Evolutionary conservation across 2,888 invertebrate genomes (phyloP).

Genomic region (Eupithecia centaureata): DNA sequence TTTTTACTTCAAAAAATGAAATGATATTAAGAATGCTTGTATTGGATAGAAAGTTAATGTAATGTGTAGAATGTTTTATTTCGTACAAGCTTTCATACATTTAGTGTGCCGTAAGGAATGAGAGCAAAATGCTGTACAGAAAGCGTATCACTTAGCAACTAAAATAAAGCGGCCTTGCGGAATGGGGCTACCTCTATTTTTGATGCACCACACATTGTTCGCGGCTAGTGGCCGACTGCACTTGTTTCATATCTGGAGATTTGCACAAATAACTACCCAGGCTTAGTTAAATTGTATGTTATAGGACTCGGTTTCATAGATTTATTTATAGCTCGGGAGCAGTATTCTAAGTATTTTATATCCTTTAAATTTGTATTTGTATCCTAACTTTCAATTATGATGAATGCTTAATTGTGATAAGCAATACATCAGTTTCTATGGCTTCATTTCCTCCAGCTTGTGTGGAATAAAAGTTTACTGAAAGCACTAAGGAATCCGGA

Average conservation of each 20-base stretch:
- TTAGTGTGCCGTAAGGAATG: not conserved
- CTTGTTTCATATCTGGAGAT: constrained; percentile 14
- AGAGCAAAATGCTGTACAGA: constrained; percentile 22
- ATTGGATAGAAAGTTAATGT: too few relatives aligned
- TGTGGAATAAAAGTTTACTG: not conserved
- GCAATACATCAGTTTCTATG: not conserved
- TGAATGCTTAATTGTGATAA: not conserved
- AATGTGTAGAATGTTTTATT: not conserved
- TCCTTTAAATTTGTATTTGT: too few relatives aligned
- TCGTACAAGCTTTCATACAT: not conserved
- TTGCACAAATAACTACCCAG: constrained; percentile 7
- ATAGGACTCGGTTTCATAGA: not conserved
- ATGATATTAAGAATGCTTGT: too few relatives aligned
- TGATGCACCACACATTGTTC: constrained; percentile 54
- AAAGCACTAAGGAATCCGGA: not conserved
- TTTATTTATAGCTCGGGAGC: not conserved
- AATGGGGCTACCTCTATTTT: constrained; percentile 62
- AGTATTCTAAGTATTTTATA: not conserved
- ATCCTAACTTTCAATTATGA: too few relatives aligned
- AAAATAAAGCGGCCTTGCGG: constrained; percentile 58
- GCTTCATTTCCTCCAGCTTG: not conserved
- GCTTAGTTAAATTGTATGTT: constrained; percentile 10
- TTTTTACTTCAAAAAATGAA: not conserved
- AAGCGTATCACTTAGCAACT: constrained; percentile 47
- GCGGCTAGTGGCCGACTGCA: constrained; percentile 30